Evolutionary conservation across 2,888 invertebrate species (phyloP).

Genomic region (Drosophila engyochracea): DNA sequence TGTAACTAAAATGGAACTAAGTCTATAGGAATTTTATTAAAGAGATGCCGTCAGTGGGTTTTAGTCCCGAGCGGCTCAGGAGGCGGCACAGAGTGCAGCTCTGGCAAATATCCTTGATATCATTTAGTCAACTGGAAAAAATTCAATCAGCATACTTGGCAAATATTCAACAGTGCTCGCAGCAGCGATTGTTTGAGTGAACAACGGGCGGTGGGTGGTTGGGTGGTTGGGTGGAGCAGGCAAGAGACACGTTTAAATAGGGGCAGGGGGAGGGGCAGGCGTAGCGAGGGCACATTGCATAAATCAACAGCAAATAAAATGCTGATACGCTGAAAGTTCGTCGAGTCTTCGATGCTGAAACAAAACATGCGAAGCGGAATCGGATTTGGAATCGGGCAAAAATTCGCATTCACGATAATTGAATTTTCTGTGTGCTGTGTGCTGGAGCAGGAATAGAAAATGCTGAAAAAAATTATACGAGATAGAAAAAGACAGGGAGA

Average conservation of each 20-base stretch:
- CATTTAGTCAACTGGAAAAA: conserved; percentile 84
- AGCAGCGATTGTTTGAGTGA: conserved; percentile 70
- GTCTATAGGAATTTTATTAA: conserved; percentile 38
- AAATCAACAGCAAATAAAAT: conserved; percentile 82
- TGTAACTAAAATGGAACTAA: conserved; percentile 21
- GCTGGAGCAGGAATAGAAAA: conserved; percentile 61
- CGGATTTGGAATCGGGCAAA: conserved; percentile 63
- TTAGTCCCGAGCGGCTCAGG: conserved; percentile 33
- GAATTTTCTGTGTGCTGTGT: conserved; percentile 72
- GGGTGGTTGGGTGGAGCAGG: conserved; percentile 9
- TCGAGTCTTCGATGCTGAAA: conserved; percentile 75
- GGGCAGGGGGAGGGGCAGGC: neutral
- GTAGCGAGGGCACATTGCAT: conserved; percentile 54
- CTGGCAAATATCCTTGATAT: conserved; percentile 84
- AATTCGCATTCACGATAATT: conserved; percentile 81
- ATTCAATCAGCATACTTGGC: conserved; percentile 84
- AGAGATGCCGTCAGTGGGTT: conserved; percentile 22
- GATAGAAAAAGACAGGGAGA: conserved; percentile 11
- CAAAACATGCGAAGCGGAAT: conserved; percentile 82
- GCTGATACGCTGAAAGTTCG: conserved; percentile 82
- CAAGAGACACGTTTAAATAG: conserved; percentile 17
- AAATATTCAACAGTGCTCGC: conserved; percentile 73
- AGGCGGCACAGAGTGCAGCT: conserved; percentile 37
- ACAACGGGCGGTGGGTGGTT: conserved; percentile 26
- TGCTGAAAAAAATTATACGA: conserved; percentile 6